Evolutionary conservation across 2,888 invertebrate species (phyloP), one percentile per base, ranked within the genome.

Genomic region (Lampropteryx suffumata): DNA sequence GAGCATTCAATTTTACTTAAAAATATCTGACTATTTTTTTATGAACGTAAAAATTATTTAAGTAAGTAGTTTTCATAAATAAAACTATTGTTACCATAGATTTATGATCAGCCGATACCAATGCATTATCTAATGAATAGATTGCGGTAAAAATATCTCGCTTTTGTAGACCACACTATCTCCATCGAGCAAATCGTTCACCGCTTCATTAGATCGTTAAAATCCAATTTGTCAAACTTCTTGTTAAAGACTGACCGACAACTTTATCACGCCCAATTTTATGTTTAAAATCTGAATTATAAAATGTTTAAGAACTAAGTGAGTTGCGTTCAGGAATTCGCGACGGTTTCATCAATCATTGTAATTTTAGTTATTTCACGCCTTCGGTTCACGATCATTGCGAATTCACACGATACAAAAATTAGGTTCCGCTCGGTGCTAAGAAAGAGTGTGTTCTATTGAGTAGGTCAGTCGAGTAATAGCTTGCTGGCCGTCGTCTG

Each of bases 381-480:
- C 75, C 72, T 72, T 71, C 28, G 27, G 69, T 74, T 66, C 66
- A 65, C 64, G 62, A 66, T 73, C 76, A 81, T 80, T 79, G 79
- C 79, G 72, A 83, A 84, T 85, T 84, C 82, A 82, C 82, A 82
- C 81, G 82, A 76, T 77, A 81, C 77, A 80, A 84, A 84, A 90
- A 90, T 88, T 88, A 89, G 90, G 89, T 90, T 86, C 82, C 85
- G 82, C 79, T 87, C 86, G 86, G 82, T 74, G 81, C 80, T 84
- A 86, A 91, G 91, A 91, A 91, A 91, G 91, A 92, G 91, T 90
- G 82, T 89, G 84, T 81, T 76, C 79, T 69, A 49, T 76, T 81
- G 86, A 90, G 89, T 91, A 88, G 91, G 91, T 91, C 91, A 91
- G 82, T 90, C 90, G 89, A 89, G 87, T 89, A 87, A 87, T 85